Evolutionary conservation across 2,113 vertebrate genomes (phyloP).

Genomic region (Hymenochirus boettgeri): DNA sequence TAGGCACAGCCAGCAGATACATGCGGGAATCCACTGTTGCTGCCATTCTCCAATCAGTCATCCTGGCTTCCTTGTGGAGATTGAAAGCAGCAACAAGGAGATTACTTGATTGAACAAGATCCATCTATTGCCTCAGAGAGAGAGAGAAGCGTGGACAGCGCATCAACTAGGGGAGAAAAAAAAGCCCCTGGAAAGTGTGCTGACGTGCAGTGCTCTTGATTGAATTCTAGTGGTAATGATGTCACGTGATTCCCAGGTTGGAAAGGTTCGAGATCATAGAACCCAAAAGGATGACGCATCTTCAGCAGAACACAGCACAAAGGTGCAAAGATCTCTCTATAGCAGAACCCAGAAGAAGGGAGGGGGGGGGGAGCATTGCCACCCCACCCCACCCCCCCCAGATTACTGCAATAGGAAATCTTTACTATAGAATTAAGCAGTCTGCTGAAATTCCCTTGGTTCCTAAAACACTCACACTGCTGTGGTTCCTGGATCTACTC

Average conservation of each 20-base stretch:
- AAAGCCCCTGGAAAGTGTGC: too few species aligned
- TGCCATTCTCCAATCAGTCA: constrained; percentile 96
- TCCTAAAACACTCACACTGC: too few species aligned
- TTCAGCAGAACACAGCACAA: constrained; percentile 77
- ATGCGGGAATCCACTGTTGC: constrained; percentile 88
- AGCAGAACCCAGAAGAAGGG: too few species aligned
- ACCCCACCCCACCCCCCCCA: too few species aligned
- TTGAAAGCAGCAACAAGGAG: constrained; percentile 72
- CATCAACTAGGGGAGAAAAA: constrained; percentile 88
- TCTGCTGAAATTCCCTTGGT: neutral
- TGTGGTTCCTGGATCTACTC: too few species aligned
- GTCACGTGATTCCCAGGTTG: constrained; percentile 98
- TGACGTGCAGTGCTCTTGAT: constrained; percentile 99
- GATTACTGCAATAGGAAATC: constrained; percentile 5
- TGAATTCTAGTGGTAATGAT: constrained; percentile 99
- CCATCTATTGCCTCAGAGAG: constrained; percentile 92
- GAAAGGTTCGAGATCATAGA: constrained; percentile 99
- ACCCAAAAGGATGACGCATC: constrained; percentile 74
- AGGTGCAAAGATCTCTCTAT: too few species aligned
- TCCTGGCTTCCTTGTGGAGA: constrained; percentile 76
- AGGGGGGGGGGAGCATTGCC: too few species aligned
- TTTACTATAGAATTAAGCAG: constrained; percentile 5
- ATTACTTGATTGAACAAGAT: constrained; percentile 88
- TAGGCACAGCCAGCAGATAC: constrained; percentile 93
- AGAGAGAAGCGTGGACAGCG: constrained; percentile 87